phyloP scores from a whole-genome alignment of 2,113 vertebrate genomes.

The Etia nguti region DNA sequence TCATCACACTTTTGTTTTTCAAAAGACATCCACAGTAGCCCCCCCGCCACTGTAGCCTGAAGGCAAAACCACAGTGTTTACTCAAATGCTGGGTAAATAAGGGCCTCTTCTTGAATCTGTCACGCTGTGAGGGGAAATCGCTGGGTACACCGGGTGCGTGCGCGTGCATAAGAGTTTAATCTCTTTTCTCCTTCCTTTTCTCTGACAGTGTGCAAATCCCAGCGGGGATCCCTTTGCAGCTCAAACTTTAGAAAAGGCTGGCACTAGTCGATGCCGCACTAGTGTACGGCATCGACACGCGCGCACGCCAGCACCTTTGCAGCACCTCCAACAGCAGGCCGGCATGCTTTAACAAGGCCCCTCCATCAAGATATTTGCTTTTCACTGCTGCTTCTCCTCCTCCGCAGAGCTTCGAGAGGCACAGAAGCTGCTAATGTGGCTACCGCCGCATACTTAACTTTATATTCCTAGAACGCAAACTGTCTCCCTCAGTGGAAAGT shows the following conservation, averaged over 20 bases:
- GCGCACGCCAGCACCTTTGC: neutral
- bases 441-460: neutral
- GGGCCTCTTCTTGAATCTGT: constrained; percentile 16
- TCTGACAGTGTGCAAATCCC: constrained; percentile 24
- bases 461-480: constrained; percentile 8
- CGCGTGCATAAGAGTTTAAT: constrained; percentile 1
- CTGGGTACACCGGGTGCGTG: neutral
- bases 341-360: neutral
- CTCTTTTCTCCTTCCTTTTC: constrained; percentile 8
- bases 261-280: too few relatives aligned
- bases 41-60: neutral
- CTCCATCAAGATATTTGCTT: constrained; percentile 1
- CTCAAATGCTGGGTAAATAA: constrained; percentile 38
- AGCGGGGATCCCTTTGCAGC: constrained; percentile 4
- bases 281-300: neutral
- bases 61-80: constrained; percentile 35
- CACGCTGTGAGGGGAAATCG: constrained; percentile 1
- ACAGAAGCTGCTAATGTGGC: neutral
- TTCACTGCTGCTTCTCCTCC: constrained; percentile 5
- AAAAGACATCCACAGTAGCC: constrained; percentile 1
- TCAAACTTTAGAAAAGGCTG: constrained; percentile 22
- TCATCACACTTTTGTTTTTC: constrained; percentile 38
- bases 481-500: neutral
- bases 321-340: neutral
- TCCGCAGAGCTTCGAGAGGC: neutral